Percentiles rank a stretch among this genome's conserved stretches.
phyloP scores from a whole-genome alignment of 2,888 invertebrate genomes.

The Holacanthella duospinosa region DNA sequence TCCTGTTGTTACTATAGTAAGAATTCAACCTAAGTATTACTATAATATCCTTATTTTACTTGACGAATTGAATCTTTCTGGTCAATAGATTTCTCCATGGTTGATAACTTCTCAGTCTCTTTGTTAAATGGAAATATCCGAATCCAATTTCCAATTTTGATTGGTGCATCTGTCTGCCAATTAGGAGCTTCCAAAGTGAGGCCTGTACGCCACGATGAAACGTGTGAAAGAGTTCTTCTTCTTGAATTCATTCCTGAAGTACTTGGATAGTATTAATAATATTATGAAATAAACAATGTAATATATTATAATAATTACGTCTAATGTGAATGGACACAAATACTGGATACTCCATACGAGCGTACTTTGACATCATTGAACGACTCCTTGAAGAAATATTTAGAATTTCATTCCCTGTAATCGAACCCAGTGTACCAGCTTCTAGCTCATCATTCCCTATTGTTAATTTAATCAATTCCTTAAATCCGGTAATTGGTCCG shows the following conservation, averaged over 20 bases:
- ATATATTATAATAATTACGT: too few relatives aligned
- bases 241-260: too few relatives aligned
- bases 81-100: conserved; percentile 20
- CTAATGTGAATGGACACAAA: neutral
- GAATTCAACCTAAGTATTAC: neutral
- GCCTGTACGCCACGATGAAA: conserved; percentile 19
- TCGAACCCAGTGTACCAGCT: neutral
- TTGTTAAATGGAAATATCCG: conserved; percentile 56
- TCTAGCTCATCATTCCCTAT: neutral
- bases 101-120: conserved; percentile 20
- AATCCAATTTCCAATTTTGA: conserved; percentile 63
- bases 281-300: too few relatives aligned
- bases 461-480: neutral
- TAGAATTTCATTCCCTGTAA: too few relatives aligned
- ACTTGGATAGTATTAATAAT: too few relatives aligned
- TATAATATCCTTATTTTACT: conserved; percentile 14
- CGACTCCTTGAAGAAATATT: neutral
- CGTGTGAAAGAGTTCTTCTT: neutral
- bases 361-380: neutral
- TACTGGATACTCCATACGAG: neutral
- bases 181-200: conserved; percentile 42
- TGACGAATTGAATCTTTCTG: conserved; percentile 24
- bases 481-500: neutral
- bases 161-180: conserved; percentile 52
- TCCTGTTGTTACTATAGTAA: too few relatives aligned